phyloP scores from a whole-genome alignment of 1,140 invertebrate species.

The Steinernema khuongi region DNA sequence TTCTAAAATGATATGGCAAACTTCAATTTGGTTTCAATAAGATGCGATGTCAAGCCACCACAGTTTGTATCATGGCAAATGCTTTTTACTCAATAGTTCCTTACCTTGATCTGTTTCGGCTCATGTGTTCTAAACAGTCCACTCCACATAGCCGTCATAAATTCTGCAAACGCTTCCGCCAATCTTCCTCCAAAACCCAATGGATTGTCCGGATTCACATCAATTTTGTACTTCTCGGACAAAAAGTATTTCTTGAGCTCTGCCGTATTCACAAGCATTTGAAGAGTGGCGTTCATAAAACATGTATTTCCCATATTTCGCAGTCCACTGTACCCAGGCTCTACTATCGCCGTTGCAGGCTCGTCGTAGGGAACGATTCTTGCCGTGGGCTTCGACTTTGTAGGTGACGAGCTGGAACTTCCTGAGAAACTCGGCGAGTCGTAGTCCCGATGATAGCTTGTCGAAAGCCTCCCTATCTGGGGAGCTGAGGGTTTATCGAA shows the following conservation, averaged over 20 bases:
- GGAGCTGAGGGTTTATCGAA: background rate
- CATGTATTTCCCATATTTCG: slow-evolving; percentile 70
- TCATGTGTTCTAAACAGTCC: slow-evolving; percentile 59
- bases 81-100: background rate
- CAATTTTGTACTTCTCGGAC: slow-evolving; percentile 25
- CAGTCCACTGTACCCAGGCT: slow-evolving; percentile 67
- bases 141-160: slow-evolving; percentile 60
- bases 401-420: background rate
- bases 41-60: background rate
- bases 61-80: slow-evolving; percentile 1
- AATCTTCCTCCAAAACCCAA: slow-evolving; percentile 59
- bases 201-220: slow-evolving; percentile 38
- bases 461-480: background rate
- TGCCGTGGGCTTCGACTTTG: background rate
- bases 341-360: slow-evolving; percentile 22
- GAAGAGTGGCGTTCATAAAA: slow-evolving; percentile 70
- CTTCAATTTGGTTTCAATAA: slow-evolving; percentile 17
- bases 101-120: slow-evolving; percentile 61
- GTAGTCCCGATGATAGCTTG: background rate
- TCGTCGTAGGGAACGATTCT: slow-evolving; percentile 5
- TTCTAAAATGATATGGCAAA: slow-evolving; percentile 43
- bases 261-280: slow-evolving; percentile 38
- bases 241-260: slow-evolving; percentile 40
- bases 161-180: slow-evolving; percentile 60
- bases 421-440: background rate